Evolutionary conservation across 2,113 vertebrate species (phyloP).

Genomic region (Noturus placidus): DNA sequence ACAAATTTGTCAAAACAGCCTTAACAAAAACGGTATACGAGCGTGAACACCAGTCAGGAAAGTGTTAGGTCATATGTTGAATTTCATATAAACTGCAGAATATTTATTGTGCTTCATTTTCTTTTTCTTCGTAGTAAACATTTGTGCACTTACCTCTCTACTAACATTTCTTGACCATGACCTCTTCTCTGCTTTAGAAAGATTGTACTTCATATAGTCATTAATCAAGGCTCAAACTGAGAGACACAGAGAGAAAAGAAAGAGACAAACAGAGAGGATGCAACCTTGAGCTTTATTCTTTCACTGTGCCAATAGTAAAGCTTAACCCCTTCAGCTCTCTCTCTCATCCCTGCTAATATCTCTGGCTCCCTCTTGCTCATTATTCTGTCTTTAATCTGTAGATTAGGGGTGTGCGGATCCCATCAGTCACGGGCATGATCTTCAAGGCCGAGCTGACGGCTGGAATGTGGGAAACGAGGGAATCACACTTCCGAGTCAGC

Average conservation of each 20-base stretch:
- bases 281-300: constrained; percentile 55
- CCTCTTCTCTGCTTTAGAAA: not conserved
- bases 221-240: not conserved
- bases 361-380: constrained; percentile 19
- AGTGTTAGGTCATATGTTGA: not conserved
- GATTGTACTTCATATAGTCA: constrained; percentile 3
- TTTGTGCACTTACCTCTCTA: not conserved
- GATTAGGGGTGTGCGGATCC: constrained; percentile 69
- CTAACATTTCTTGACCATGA: not conserved
- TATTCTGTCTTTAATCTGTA: constrained; percentile 69
- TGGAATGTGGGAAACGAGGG: constrained; percentile 37
- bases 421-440: constrained; percentile 62
- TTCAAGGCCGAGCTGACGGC: constrained; percentile 52
- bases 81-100: not conserved
- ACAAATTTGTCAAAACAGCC: not conserved
- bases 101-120: not conserved
- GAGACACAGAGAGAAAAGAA: not conserved
- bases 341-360: constrained; percentile 54
- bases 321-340: constrained; percentile 60
- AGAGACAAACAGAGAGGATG: constrained; percentile 38
- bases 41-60: not conserved
- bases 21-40: not conserved
- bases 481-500: constrained; percentile 17
- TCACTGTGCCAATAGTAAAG: constrained; percentile 57
- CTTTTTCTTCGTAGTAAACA: not conserved